A percentile compares a stretch with the other conserved stretches of the same genome.
Conservation (phyloP, 2,113 vertebrate genomes). For the Nothocercus julius region DNA sequence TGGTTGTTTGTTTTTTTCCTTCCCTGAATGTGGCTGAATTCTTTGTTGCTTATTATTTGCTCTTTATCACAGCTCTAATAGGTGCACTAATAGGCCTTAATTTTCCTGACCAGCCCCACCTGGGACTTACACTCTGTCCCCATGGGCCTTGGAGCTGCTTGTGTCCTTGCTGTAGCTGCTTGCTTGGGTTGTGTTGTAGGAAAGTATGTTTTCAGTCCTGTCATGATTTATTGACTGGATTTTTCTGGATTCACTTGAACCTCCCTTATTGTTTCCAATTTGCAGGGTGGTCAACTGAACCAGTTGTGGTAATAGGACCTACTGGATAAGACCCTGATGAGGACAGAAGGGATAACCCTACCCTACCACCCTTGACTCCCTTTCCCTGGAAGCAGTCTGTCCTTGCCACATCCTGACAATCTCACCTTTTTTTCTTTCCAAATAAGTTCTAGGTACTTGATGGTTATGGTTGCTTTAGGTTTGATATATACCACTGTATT, state of each 20-base stretch:
- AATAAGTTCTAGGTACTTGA: background rate
- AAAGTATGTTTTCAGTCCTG: background rate
- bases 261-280: background rate
- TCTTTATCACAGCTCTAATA: background rate
- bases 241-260: background rate
- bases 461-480: background rate
- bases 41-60: background rate
- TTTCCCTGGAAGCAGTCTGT: background rate
- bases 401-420: background rate
- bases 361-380: too few relatives aligned
- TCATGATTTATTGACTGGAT: background rate
- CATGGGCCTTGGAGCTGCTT: background rate
- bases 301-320: background rate
- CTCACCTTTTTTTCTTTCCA: background rate
- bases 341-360: background rate
- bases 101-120: background rate
- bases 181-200: background rate
- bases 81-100: background rate
- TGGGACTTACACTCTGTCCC: accelerated
- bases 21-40: background rate
- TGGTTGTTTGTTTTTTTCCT: background rate
- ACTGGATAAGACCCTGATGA: too few relatives aligned
- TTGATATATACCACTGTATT: background rate
- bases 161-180: accelerated
- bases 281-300: background rate